Percentiles rank a stretch among this genome's conserved stretches.
phyloP scores from a whole-genome alignment of 2,797 vertebrate species.

The Echiichthys vipera region DNA sequence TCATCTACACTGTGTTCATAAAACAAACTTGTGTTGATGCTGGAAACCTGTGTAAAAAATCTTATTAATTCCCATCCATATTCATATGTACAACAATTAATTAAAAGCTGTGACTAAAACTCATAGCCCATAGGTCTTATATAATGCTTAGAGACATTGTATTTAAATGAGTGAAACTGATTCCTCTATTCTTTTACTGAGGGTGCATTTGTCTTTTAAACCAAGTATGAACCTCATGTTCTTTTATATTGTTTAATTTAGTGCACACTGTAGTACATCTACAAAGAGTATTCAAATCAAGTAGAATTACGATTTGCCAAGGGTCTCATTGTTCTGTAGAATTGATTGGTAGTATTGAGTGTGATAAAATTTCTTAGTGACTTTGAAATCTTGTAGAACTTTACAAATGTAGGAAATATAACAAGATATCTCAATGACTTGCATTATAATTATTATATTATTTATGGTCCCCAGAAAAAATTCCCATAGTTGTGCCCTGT shows the following conservation, averaged over 20 bases:
- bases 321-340: neutral
- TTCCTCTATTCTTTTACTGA: slow-evolving; percentile 1
- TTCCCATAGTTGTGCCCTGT: too few species aligned
- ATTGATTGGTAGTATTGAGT: neutral
- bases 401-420: neutral
- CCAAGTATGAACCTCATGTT: neutral
- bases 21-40: too few species aligned
- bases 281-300: neutral
- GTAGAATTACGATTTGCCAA: neutral
- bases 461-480: neutral
- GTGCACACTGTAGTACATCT: neutral
- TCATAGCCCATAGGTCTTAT: slow-evolving; percentile 26
- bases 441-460: neutral
- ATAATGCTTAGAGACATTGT: slow-evolving; percentile 40
- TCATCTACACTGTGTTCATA: too few species aligned
- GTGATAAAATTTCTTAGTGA: too few species aligned
- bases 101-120: slow-evolving; percentile 9
- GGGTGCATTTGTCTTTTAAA: neutral
- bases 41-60: too few species aligned
- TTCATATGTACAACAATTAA: slow-evolving; percentile 25
- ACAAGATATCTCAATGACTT: too few species aligned
- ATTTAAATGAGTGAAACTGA: slow-evolving; percentile 11
- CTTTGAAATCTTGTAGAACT: neutral
- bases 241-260: neutral
- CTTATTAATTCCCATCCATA: too few species aligned